A percentile compares a stretch with the other conserved stretches of the same genome.
Evolutionary conservation across 2,113 vertebrate species (phyloP).

Genomic region (Sinocyclocheilus rhinocerous): DNA sequence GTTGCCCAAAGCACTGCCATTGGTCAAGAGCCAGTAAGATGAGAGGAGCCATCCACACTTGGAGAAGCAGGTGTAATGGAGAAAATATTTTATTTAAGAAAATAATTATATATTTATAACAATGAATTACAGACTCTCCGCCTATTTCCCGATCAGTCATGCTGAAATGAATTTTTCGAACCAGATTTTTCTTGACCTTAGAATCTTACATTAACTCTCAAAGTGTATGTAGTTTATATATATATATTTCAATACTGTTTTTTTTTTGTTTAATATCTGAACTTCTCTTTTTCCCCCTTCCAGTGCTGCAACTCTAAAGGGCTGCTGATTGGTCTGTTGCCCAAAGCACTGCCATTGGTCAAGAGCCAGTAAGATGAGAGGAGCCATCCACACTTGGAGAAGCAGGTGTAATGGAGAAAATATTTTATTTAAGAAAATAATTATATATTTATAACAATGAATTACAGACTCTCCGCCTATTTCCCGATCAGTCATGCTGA

Average conservation of each 20-base stretch:
- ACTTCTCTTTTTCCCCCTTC: constrained; percentile 70
- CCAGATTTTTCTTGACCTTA: constrained; percentile 8
- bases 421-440: constrained; percentile 77
- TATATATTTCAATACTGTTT: too few species aligned
- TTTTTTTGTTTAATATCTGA: too few species aligned
- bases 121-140: constrained; percentile 60
- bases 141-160: constrained; percentile 42
- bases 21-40: constrained; percentile 49
- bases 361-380: constrained; percentile 41
- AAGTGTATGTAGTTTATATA: too few species aligned
- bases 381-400: constrained; percentile 72
- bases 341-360: constrained; percentile 71
- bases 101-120: constrained; percentile 85
- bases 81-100: constrained; percentile 76
- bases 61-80: constrained; percentile 72
- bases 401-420: constrained; percentile 72
- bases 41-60: constrained; percentile 66
- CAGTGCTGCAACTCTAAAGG: constrained; percentile 88
- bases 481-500: constrained; percentile 51
- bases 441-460: constrained; percentile 84
- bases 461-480: constrained; percentile 52
- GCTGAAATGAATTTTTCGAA: constrained; percentile 41
- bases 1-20: constrained; percentile 72
- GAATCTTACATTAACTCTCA: too few species aligned
- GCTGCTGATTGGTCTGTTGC: constrained; percentile 78